Percentiles rank a stretch among this genome's conserved stretches.
phyloP scores from a whole-genome alignment of 2,113 vertebrate species.

The Speoplatyrhinus poulsoni region DNA sequence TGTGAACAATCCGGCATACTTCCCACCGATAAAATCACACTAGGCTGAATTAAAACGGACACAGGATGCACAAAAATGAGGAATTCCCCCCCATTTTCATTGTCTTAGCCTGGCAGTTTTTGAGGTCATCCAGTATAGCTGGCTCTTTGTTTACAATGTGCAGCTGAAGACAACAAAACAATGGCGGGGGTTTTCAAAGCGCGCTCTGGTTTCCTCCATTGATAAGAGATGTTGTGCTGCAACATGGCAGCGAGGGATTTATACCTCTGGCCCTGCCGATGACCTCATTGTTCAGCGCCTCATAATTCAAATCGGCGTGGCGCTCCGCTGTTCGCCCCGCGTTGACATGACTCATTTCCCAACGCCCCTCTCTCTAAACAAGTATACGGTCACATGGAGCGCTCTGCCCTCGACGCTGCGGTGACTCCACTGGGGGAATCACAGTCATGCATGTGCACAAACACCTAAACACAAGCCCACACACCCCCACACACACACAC shows the following conservation, averaged over 20 bases:
- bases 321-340: conserved; percentile 64
- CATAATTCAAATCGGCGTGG: conserved; percentile 73
- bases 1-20: background rate
- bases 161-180: conserved; percentile 44
- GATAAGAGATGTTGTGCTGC: conserved; percentile 61
- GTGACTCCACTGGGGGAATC: conserved; percentile 31
- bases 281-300: conserved; percentile 76
- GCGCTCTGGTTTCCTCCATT: conserved; percentile 56
- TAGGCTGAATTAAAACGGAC: background rate
- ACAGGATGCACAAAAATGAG: conserved; percentile 9
- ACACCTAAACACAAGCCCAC: conserved; percentile 20
- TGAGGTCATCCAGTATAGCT: conserved; percentile 13
- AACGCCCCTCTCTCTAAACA: conserved; percentile 54
- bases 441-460: conserved; percentile 3
- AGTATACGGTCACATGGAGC: conserved; percentile 28
- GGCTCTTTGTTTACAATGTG: conserved; percentile 23
- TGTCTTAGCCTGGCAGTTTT: conserved; percentile 36
- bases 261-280: conserved; percentile 63
- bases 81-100: conserved; percentile 50
- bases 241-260: conserved; percentile 52
- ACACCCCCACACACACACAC: conserved; percentile 13
- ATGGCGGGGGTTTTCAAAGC: conserved; percentile 39
- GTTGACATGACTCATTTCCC: conserved; percentile 69
- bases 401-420: conserved; percentile 47
- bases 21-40: background rate